A percentile compares a stretch with the other conserved stretches of the same genome.
Evolutionary conservation across 2,113 vertebrate species (phyloP).

Genomic region (Pelusios castaneus): DNA sequence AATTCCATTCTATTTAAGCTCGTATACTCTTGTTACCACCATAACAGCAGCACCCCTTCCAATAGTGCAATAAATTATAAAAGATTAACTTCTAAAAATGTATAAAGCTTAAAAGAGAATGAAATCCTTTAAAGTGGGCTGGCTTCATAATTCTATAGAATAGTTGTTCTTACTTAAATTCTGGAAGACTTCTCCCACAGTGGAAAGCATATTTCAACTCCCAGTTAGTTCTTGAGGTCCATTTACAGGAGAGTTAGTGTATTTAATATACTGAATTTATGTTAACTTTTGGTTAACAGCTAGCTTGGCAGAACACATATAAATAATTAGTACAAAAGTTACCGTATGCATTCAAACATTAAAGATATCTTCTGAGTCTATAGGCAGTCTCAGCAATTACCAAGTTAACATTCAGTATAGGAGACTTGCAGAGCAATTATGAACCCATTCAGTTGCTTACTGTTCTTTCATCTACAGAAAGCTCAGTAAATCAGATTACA

Average conservation of each 20-base stretch:
- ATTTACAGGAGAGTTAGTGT: background rate
- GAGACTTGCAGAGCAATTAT: background rate
- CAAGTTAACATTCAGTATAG: background rate
- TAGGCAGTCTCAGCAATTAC: background rate
- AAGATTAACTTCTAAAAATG: background rate
- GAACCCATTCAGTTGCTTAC: background rate
- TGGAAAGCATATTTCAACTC: rapidly evolving
- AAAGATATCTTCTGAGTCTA: background rate
- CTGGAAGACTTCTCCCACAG: rapidly evolving
- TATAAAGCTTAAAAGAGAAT: background rate
- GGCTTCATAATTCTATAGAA: background rate
- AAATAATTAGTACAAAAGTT: background rate
- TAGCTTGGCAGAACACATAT: background rate
- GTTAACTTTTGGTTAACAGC: rapidly evolving
- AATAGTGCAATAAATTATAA: rapidly evolving
- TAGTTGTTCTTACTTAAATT: background rate
- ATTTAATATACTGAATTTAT: background rate
- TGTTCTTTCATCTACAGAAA: background rate
- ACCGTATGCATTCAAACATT: background rate
- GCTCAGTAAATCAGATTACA: background rate
- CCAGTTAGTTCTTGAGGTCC: rapidly evolving
- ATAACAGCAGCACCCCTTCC: background rate
- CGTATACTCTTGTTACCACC: background rate
- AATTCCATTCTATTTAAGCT: background rate
- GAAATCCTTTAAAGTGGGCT: background rate